Evolutionary conservation across 2,113 vertebrate genomes (phyloP), one percentile per base, ranked within the genome.

Genomic region (Ovibos moschatus): DNA sequence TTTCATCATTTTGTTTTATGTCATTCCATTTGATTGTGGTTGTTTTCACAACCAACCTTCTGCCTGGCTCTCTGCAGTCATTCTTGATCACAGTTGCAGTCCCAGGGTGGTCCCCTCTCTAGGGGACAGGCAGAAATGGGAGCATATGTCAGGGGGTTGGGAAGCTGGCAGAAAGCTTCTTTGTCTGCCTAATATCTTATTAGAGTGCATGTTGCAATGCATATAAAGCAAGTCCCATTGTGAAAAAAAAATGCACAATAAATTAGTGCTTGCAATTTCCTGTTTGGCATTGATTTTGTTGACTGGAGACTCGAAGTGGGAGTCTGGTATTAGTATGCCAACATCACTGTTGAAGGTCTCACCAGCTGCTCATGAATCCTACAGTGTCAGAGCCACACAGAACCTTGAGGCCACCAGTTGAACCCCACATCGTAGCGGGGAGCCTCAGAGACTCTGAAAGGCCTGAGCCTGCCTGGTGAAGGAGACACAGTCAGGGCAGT

Each of bases 101-200:
- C 60, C 62, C 17, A 17, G 83, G 53, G 85, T 96, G 58, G 43
- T 67, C 50, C 17, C 33, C 33, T 79, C 40, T 93, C 67, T 28
- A 23, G 81, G 30, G 21, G 91, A 71, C 19, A 23, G 67, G n/a
- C 40, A 97, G 91, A 84, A 86, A 91, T n/a, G 60, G 30, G 40
- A 96, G 17, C 87, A 86, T 96, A 58, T 94, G 94, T 98, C 85
- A 96, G 76, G 50, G 90, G 78, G 5, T 21, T 79, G 43, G 55
- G 67, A 96, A 94, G 60, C 45, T 87, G 79, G 91, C 57, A 96
- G 94, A 95, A 96, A 78, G 12, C 27, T 95, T 93, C 91, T 91
- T 87, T 58, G 87, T 97, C 45, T 51, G 85, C 86, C 74, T 81
- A 93, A 79, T 91, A 47, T 93, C 97, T 98, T 94, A 95, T 95